These are phyloP conservation scores for Perizoma affinitatum DNA, from an alignment of 2,888 invertebrate species.

Conservation along the genomic window DNA sequence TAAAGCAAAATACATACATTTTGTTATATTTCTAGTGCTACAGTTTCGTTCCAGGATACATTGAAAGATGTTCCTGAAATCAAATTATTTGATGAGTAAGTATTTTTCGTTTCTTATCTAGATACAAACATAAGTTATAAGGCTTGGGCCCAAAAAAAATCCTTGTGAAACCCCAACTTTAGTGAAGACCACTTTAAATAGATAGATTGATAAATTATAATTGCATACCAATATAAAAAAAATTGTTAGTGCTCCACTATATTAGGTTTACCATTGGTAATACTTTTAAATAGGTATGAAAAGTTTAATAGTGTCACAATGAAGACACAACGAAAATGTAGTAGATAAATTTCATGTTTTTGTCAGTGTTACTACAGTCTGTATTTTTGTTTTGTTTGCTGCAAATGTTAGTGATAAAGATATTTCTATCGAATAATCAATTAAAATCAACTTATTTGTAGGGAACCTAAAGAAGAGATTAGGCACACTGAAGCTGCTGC, in stretches of 20 bases:
- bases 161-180: conserved; percentile 5
- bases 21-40: conserved; percentile 41
- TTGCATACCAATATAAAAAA: neutral
- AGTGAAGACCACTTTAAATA: neutral
- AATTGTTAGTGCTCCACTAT: too few relatives aligned
- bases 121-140: neutral
- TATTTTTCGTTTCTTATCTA: conserved; percentile 27
- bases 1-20: neutral
- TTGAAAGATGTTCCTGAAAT: conserved; percentile 39
- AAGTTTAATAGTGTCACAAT: too few relatives aligned
- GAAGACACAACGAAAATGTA: too few relatives aligned
- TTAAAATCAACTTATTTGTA: conserved; percentile 17
- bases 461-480: conserved; percentile 39
- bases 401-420: too few relatives aligned
- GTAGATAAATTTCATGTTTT: too few relatives aligned
- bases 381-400: too few relatives aligned
- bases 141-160: conserved; percentile 7
- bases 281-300: too few relatives aligned
- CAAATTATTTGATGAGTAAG: conserved; percentile 54
- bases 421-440: neutral
- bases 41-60: conserved; percentile 38
- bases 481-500: conserved; percentile 35
- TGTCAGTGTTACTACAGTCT: too few relatives aligned
- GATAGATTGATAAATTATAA: neutral
- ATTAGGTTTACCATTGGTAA: too few relatives aligned